Evolutionary conservation across 2,797 vertebrate species (phyloP).

Genomic region (Garrulus glandarius): DNA sequence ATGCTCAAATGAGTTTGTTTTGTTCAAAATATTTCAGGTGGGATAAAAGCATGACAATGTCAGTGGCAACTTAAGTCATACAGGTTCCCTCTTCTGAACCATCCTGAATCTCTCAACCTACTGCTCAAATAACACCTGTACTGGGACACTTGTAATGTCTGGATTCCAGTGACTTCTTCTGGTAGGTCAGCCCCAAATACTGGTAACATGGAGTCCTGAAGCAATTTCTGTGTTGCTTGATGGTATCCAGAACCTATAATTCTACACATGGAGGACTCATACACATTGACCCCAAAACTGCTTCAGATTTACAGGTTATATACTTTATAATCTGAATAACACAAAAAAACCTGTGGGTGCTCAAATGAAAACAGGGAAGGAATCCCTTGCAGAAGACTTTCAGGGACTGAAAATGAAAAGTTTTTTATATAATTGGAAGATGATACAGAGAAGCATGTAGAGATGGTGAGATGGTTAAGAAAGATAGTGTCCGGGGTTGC

Average conservation of each 20-base stretch:
- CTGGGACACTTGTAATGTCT: not conserved
- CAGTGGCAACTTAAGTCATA: not conserved
- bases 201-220: not conserved
- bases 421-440: not conserved
- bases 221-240: not conserved
- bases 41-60: not conserved
- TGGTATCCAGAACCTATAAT: not conserved
- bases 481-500: no score
- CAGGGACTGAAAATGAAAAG: not conserved
- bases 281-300: not conserved
- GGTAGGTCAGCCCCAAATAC: not conserved
- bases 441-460: not conserved
- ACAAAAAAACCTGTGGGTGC: not conserved
- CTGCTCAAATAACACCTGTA: not conserved
- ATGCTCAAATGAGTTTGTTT: not conserved
- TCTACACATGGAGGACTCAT: not conserved
- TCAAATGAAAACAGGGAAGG: not conserved
- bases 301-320: not conserved
- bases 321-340: not conserved
- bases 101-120: not conserved
- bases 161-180: not conserved
- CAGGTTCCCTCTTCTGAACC: not conserved
- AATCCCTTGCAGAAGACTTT: not conserved
- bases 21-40: not conserved
- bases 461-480: not conserved